phyloP scores from a whole-genome alignment of 2,113 vertebrate species.

The Callionymus lyra region DNA sequence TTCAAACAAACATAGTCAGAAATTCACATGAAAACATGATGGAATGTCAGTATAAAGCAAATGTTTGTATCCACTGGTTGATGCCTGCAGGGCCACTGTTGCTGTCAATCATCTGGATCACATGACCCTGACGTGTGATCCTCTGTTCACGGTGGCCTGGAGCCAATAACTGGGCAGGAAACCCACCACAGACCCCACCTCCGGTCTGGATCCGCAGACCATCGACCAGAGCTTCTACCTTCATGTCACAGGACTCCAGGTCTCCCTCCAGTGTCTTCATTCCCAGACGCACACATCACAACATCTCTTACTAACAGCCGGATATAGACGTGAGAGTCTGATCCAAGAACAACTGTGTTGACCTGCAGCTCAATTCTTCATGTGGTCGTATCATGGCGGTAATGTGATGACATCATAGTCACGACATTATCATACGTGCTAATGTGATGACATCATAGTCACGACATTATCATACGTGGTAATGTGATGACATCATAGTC shows the following conservation, averaged over 20 bases:
- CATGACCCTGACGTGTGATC: constrained; percentile 9
- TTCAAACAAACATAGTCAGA: too few species aligned
- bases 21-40: too few species aligned
- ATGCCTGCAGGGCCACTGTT: constrained; percentile 42
- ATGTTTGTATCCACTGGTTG: constrained; percentile 15
- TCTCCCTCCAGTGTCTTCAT: constrained; percentile 29
- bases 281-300: constrained; percentile 52
- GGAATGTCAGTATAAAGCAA: too few species aligned
- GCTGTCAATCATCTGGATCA: constrained; percentile 50
- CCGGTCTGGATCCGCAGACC: neutral
- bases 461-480: too few species aligned
- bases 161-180: constrained; percentile 48
- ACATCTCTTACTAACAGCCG: constrained; percentile 5
- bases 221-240: constrained; percentile 4
- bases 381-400: constrained; percentile 13
- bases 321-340: constrained; percentile 30
- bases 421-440: too few species aligned
- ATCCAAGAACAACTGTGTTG: constrained; percentile 28
- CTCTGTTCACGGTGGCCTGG: constrained; percentile 18
- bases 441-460: too few species aligned
- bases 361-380: constrained; percentile 18
- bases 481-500: too few species aligned
- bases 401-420: too few species aligned
- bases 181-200: constrained; percentile 15
- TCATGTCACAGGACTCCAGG: constrained; percentile 3